These are phyloP conservation scores for Sipunculus nudus DNA, from an alignment of 2,888 invertebrate species.

Conservation along the genomic window DNA sequence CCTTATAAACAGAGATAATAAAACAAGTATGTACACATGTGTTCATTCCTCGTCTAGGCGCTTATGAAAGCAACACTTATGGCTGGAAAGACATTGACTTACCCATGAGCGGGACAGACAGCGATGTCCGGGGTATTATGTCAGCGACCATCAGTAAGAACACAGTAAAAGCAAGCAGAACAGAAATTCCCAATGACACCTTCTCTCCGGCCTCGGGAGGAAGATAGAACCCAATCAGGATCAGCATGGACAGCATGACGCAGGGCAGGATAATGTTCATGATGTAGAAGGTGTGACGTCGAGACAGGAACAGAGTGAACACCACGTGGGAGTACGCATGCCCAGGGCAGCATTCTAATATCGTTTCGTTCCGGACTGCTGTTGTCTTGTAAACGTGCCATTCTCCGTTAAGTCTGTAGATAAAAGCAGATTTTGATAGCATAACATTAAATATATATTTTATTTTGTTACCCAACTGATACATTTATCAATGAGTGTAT, in stretches of 20 bases:
- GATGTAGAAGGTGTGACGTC: conserved; percentile 39
- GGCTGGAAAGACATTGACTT: conserved; percentile 9
- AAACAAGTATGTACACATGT: no score
- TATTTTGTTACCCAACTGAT: no score
- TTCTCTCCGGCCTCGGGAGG: conserved; percentile 42
- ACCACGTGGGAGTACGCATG: conserved; percentile 38
- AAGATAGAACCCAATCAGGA: conserved; percentile 34
- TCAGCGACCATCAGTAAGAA: conserved; percentile 45
- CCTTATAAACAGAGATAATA: no score
- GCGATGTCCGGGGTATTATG: conserved; percentile 41
- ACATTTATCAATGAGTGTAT: no score
- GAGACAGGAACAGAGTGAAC: conserved; percentile 33
- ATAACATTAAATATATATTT: no score
- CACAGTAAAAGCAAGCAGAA: conserved; percentile 43
- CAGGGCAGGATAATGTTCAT: conserved; percentile 45
- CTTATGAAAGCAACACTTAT: no score
- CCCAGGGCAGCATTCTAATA: conserved; percentile 31
- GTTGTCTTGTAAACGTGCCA: conserved; percentile 35
- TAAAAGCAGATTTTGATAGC: no score
- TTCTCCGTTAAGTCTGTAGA: conserved; percentile 38
- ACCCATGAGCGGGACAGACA: conserved; percentile 43
- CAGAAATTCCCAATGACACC: conserved; percentile 43
- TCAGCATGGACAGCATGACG: conserved; percentile 42
- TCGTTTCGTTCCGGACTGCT: conserved; percentile 31
- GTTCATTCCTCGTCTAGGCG: no score